Base-by-base conservation (phyloP, 2,113 vertebrate species). In the Carollia perspicillata region DNA sequence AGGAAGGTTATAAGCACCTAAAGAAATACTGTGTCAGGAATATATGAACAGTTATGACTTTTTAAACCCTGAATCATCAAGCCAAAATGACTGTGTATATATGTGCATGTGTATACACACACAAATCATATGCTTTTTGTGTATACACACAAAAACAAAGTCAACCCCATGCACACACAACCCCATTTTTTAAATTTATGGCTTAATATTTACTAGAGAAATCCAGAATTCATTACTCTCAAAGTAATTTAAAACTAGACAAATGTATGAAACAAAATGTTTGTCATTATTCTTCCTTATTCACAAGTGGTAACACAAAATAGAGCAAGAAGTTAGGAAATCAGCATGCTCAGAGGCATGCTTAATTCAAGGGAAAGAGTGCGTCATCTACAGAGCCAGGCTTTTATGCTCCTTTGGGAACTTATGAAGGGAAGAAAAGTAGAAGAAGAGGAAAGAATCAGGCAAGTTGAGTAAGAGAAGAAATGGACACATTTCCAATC, bases 151-250 rank as follows among this genome's bases (percentile, higher is more conserved):
- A n/a, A n/a, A n/a, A n/a, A n/a, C n/a, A n/a, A n/a, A n/a, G n/a
- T n/a, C n/a, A n/a, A n/a, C n/a, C n/a, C n/a, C n/a, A 63, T 22
- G 77, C 9, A 91, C 1, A 68, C 2, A 84, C 0, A 20, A 20
- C 84, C 37, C 1, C 42, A 35, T 66, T 80, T 93, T 89, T 68
- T 8, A 33, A 60, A 37, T 42, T 75, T 63, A 47, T 79, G 23
- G 17, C 63, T 93, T 69, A 95, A 72, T 65, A 81, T 83, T 89
- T 89, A 66, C 69, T 86, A 92, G 20, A 60, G 42, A 89, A 91
- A 69, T 26, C 37, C 84, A 78, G 20, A 92, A 95, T 30, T 4
- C 0, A 63, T 83, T 84, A 40, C 2, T 69, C 16, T 96, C 51
- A n/a, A 55, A 60, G 22, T 1, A 28, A 90, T 49, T 84, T 94